Conservation (phyloP, 2,797 vertebrate species). For the Lemur catta region DNA sequence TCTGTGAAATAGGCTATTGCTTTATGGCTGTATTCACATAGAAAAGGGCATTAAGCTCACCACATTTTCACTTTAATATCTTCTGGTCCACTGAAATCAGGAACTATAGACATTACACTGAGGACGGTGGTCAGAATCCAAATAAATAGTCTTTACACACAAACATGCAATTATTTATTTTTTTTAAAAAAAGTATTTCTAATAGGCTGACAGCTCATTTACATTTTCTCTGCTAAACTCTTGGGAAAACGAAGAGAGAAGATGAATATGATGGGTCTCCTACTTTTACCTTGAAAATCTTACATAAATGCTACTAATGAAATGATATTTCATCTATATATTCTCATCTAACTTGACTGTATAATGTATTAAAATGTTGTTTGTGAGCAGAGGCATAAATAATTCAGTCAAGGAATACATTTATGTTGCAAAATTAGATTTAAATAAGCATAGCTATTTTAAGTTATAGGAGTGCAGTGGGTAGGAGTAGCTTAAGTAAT, state of each 20-base stretch:
- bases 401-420: conserved; percentile 47
- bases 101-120: neutral
- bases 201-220: neutral
- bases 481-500: conserved; percentile 5
- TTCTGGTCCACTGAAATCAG: neutral
- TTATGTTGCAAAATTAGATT: conserved; percentile 38
- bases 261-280: neutral
- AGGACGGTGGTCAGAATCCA: neutral
- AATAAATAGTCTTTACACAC: neutral
- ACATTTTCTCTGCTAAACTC: neutral
- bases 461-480: neutral
- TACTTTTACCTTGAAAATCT: neutral
- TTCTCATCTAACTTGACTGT: neutral
- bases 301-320: neutral
- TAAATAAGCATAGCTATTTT: conserved; percentile 42
- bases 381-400: conserved; percentile 39
- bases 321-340: conserved; percentile 37
- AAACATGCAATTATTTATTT: neutral
- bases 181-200: too few species aligned
- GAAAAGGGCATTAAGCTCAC: neutral
- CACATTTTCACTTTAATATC: neutral
- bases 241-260: neutral
- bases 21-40: neutral
- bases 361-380: conserved; percentile 36
- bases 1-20: neutral